A percentile compares a stretch with the other conserved stretches of the same genome.
Evolutionary conservation across 2,113 vertebrate species (phyloP).

Genomic region (Dinomys branickii): DNA sequence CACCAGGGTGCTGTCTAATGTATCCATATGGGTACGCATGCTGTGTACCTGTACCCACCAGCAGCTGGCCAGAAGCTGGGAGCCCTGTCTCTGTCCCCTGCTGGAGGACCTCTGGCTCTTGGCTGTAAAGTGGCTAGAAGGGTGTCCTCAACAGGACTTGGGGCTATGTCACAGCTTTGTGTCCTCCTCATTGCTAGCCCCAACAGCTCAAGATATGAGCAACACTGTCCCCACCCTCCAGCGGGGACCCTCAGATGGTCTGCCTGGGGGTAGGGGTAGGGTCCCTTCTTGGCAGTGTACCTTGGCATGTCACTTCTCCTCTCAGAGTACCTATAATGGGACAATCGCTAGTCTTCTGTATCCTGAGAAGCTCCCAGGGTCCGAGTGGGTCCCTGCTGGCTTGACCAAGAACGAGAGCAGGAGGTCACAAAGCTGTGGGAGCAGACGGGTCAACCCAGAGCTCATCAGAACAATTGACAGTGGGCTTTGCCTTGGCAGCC

Average conservation of each 20-base stretch:
- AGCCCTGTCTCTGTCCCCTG: too few relatives aligned
- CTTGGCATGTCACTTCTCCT: not conserved
- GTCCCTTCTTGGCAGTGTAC: not conserved
- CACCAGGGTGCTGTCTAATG: too few relatives aligned
- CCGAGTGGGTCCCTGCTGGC: too few relatives aligned
- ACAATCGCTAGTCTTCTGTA: not conserved
- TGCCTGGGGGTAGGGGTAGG: not conserved
- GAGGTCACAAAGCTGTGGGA: not conserved
- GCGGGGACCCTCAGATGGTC: not conserved
- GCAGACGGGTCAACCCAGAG: not conserved
- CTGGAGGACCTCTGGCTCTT: not conserved
- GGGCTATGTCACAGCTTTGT: too few relatives aligned
- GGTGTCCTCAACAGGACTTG: fast-evolving
- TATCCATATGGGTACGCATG: fast-evolving
- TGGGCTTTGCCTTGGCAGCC: not conserved
- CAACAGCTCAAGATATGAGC: not conserved
- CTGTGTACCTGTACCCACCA: not conserved
- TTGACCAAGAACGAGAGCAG: not conserved
- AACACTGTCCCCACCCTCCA: not conserved
- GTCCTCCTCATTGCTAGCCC: not conserved
- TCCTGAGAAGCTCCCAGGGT: not conserved
- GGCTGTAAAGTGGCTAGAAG: not conserved
- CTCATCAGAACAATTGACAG: not conserved
- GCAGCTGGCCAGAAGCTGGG: not conserved
- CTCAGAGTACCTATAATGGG: not conserved